Base-by-base conservation (phyloP, 92 coral and sea anemone species). In the Umimayanthus chanpuru region DNA sequence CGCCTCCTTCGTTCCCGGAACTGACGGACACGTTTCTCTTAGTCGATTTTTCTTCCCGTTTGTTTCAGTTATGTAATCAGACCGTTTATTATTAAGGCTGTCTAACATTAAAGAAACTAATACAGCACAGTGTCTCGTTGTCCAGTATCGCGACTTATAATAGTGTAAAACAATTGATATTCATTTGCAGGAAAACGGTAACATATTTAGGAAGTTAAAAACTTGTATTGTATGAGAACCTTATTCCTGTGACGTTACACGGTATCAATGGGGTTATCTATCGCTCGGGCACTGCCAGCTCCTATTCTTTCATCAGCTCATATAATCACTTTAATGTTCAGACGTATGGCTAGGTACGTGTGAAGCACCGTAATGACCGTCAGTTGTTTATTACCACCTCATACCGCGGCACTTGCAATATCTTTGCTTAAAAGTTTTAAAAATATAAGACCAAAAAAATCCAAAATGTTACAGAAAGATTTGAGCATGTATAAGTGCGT, bases 241-340 rank as follows among this genome's bases (percentile, higher is more conserved):
- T 5, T 80, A 23, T 80, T 80, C 84, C 72, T 56, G 72, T 80
- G 84, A 80, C 84, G 72, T 21, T 53, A 56, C 18, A 28, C 25
- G 21, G 68, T 61, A 61, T 61, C 68, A 61, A 18, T 20, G 66
- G 15, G 68, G 68, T 61, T 5, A 61, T 61, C 68, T 61, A 20
- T 18, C n/a, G n/a, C n/a, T n/a, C 9, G 68, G 26, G 68, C n/a
- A 61, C 58, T 53, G 58, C 18, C 68, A 20, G 68, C 68, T 25
- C 4, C 20, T 14, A 53, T 53, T 53, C 58, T 53, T 53, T 53
- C 58, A 53, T 11, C 58, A 15, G 14, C 12, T 53, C 58, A 4
- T 53, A 53, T 53, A 53, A 53, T 53, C 58, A 53, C 14, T 53
- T 53, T 53, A 53, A 53, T 2, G 0, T 61, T 61, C 26, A 18